Evolutionary conservation across 2,113 vertebrate species (phyloP), one percentile per base, ranked within the genome.

Genomic region (Ranitomeya variabilis): DNA sequence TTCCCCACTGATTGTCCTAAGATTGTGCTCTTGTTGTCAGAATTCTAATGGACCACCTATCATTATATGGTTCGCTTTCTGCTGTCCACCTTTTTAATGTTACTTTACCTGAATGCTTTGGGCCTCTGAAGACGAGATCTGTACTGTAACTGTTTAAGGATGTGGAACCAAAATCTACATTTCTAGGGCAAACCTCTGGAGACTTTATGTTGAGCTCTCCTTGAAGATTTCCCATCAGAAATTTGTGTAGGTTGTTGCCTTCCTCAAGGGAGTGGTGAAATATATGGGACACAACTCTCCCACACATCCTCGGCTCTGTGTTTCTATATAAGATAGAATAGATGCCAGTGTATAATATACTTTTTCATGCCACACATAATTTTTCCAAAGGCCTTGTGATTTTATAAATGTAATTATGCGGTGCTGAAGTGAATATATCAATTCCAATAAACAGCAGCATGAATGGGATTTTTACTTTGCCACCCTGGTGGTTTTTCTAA

Each of bases 221-320:
- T 85, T 89, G 81, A 89, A 85, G 87, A 85, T 85, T 89, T 89
- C 79, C 87, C 73, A 89, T 84, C 80, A 83, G 69, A 88, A 83
- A 83, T 83, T 64, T 82, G 73, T 67, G 80, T 85, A 89, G 82
- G 74, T 62, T 66, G 71, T 78, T 89, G 73, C 62, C 51, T 85
- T 69, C 7, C 82, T 74, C 81, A 57, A 23, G 55, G 19, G 87
- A 89, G 87, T 59, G 87, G 55, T 89, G 73, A 55, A 85, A 84
- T 85, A 89, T 89, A 85, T 89, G 87, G 87, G 87, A 84, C 87
- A 85, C 62, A 84, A 19, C 37, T 76, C 57, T 6, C n/a, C 71
- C 19, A 23, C 59, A 66, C 66, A 77, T 57, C 60, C 67, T 37
- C 52, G 11, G 26, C 37, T 62, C 31, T 31, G 4, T 74, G 10